Evolutionary conservation across 2,113 vertebrate genomes (phyloP).

Genomic region (Eleginops maclovinus): DNA sequence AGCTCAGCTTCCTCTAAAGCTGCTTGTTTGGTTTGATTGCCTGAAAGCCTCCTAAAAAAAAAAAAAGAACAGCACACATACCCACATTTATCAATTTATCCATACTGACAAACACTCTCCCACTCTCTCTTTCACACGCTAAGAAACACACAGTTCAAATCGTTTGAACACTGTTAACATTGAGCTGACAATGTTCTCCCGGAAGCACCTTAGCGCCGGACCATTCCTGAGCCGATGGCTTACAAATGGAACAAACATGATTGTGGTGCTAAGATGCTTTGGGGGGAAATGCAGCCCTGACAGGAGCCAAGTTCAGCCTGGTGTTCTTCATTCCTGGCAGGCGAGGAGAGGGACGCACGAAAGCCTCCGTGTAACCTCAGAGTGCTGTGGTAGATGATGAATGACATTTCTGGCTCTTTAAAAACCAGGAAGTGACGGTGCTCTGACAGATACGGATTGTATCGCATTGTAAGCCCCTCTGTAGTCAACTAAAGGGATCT

Average conservation of each 20-base stretch:
- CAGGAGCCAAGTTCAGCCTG: constrained; percentile 40
- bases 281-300: constrained; percentile 11
- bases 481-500: constrained; percentile 71
- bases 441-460: constrained; percentile 40
- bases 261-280: constrained; percentile 66
- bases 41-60: constrained; percentile 65
- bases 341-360: background rate
- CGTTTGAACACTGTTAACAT: constrained; percentile 31
- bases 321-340: constrained; percentile 47
- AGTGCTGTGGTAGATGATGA: constrained; percentile 34
- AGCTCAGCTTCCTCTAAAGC: constrained; percentile 59
- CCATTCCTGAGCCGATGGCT: constrained; percentile 54
- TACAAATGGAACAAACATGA: constrained; percentile 71
- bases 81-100: constrained; percentile 52
- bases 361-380: constrained; percentile 17
- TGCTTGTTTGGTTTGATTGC: constrained; percentile 74
- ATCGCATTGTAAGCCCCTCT: constrained; percentile 32
- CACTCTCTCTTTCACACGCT: background rate
- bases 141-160: constrained; percentile 20
- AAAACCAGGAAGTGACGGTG: constrained; percentile 33
- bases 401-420: constrained; percentile 15
- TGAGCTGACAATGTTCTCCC: constrained; percentile 36
- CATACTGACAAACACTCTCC: constrained; percentile 37
- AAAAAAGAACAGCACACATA: constrained; percentile 44
- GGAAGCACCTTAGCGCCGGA: constrained; percentile 53